phyloP scores from a whole-genome alignment of 2,888 invertebrate species.

The Lycophotia porphyrea region DNA sequence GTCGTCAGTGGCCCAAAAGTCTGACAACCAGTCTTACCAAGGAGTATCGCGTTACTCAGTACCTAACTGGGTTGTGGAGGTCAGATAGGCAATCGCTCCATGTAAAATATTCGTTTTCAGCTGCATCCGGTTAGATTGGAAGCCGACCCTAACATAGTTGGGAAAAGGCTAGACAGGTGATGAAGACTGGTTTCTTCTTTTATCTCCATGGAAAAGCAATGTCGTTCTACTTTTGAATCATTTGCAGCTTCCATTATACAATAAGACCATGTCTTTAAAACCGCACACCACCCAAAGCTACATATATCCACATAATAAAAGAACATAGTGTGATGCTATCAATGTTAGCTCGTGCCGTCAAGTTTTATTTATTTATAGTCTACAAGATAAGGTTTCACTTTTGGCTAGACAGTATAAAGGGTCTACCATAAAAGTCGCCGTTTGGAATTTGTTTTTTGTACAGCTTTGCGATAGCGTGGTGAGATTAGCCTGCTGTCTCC shows the following conservation, averaged over 20 bases:
- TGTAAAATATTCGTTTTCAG: too few relatives aligned
- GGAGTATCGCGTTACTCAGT: neutral
- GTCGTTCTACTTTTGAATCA: neutral
- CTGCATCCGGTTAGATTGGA: neutral
- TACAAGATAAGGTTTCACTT: conserved; percentile 60
- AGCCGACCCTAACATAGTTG: neutral
- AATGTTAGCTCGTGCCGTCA: conserved; percentile 54
- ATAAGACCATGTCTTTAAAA: neutral
- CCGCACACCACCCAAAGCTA: conserved; percentile 1
- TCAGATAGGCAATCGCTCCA: neutral
- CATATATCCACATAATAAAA: conserved; percentile 38
- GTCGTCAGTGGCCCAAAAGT: too few relatives aligned
- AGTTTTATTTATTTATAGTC: conserved; percentile 60
- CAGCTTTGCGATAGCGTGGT: conserved; percentile 55
- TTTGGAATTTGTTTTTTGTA: conserved; percentile 58
- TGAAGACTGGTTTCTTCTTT: neutral
- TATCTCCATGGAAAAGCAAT: neutral
- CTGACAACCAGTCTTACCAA: too few relatives aligned
- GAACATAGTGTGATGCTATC: conserved; percentile 53
- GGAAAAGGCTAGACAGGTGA: neutral
- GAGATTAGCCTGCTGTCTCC: conserved; percentile 59
- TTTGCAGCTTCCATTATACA: neutral
- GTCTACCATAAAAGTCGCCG: conserved; percentile 55
- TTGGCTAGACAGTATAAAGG: conserved; percentile 58
- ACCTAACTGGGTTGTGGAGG: neutral